phyloP scores from a whole-genome alignment of 2,888 invertebrate species.

The Eilema depressum region DNA sequence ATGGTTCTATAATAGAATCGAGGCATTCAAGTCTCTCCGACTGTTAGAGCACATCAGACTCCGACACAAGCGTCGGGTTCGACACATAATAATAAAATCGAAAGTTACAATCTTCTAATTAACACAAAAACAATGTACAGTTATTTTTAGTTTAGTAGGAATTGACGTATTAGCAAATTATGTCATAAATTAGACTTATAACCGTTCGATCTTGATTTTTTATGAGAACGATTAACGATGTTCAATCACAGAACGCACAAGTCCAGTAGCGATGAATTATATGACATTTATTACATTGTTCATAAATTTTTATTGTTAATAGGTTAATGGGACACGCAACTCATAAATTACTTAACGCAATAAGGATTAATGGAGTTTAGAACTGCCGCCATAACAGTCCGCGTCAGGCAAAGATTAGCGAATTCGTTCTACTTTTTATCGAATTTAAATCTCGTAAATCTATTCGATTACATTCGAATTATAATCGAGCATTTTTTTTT shows the following conservation, averaged over 20 bases:
- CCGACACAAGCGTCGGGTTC: constrained; percentile 21
- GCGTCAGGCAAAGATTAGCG: constrained; percentile 55
- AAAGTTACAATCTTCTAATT: constrained; percentile 36
- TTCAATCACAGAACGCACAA: constrained; percentile 26
- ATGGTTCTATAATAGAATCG: constrained; percentile 39
- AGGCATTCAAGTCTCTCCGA: constrained; percentile 14
- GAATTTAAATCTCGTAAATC: constrained; percentile 58
- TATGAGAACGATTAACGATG: constrained; percentile 14
- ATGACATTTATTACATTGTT: constrained; percentile 52
- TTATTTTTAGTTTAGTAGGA: not conserved
- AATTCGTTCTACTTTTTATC: constrained; percentile 62
- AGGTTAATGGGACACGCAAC: constrained; percentile 52
- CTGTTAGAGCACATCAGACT: constrained; percentile 12
- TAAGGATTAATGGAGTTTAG: constrained; percentile 44
- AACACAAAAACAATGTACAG: constrained; percentile 10
- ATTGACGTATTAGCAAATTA: constrained; percentile 8
- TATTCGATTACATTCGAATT: constrained; percentile 67
- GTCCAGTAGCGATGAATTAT: constrained; percentile 53
- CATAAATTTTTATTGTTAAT: constrained; percentile 54
- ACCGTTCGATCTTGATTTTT: constrained; percentile 9
- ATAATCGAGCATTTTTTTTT: constrained; percentile 67
- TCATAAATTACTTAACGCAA: constrained; percentile 54
- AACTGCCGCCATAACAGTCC: constrained; percentile 28
- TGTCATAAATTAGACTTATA: constrained; percentile 7
- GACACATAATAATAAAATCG: constrained; percentile 41